Base-by-base conservation (phyloP, 1,140 invertebrate species). In the Wasmannia auropunctata region DNA sequence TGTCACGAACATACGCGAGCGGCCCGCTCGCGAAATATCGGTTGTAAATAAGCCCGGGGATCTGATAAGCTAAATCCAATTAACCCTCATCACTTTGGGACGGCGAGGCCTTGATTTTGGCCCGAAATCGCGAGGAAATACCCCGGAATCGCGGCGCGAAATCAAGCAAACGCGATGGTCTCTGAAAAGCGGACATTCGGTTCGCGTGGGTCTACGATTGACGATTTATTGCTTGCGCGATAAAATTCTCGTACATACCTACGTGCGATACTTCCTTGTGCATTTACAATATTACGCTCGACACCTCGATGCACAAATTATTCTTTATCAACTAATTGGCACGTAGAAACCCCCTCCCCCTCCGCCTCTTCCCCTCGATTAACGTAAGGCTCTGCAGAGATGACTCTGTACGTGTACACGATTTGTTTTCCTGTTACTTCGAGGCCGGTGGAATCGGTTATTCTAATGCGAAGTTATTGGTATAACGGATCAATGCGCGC, bases 51-150 rank as follows among this genome's bases (percentile, higher is more conserved):
- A 75, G 77, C 88, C 75, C 34, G 40, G 37, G 40, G 58, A 56
- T 72, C 83, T 65, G 65, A 89, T 89, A 89, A 86, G 76, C 86
- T 83, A 54, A 67, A 28, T 51, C 67, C 70, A 72, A 88, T 89
- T 89, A 86, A 51, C 46, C 67, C 54, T 83, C 67, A 85, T 85
- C 46, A 74, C 70, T 75, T 70, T 60, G 22, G 7, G 63, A 19
- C 22, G 62, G 46, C 67, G 67, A 19, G n/a, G 76, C 8, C 51
- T 74, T 74, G 46, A 58, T 86, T 67, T 74, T 83, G 74, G 40
- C 14, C 49, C 46, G 51, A 88, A 80, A 67, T 67, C 34, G 62
- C 46, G 46, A 19, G 10, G 40, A 70, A 72, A 72, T 58, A n/a
- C 19, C 51, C 43, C 40, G 60, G 74, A 60, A 22, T 37, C 34